Conservation (phyloP, 2,888 invertebrate species). For the Diarsia mendica region DNA sequence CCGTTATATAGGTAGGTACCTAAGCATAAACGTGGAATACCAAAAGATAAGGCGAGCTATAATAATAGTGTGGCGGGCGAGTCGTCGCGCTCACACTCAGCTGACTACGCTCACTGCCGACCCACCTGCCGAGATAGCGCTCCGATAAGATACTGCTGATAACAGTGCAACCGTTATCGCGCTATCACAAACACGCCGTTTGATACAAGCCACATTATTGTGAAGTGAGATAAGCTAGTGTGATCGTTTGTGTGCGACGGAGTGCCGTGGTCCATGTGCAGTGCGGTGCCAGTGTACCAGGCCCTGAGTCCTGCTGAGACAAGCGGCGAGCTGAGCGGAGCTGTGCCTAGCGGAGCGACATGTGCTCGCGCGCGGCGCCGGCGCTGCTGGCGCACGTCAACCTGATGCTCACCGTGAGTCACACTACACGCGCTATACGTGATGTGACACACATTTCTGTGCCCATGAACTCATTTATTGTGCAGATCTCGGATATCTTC, state of each 20-base stretch:
- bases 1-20: neutral
- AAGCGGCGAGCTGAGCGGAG: slow-evolving; percentile 1
- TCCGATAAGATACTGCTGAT: slow-evolving; percentile 45
- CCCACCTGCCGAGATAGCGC: slow-evolving; percentile 39
- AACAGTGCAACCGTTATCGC: slow-evolving; percentile 36
- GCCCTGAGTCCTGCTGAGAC: neutral
- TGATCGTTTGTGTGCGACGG: neutral
- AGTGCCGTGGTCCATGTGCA: neutral
- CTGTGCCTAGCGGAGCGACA: slow-evolving; percentile 23
- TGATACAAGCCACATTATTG: slow-evolving; percentile 23
- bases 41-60: slow-evolving; percentile 24
- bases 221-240: slow-evolving; percentile 8
- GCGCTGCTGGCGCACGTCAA: slow-evolving; percentile 79
- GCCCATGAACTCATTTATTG: neutral
- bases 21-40: slow-evolving; percentile 13
- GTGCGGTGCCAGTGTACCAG: neutral
- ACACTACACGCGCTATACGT: neutral
- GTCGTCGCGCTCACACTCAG: neutral
- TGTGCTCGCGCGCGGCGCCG: slow-evolving; percentile 70
- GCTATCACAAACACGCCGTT: slow-evolving; percentile 34
- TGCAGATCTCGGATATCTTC: neutral
- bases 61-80: neutral
- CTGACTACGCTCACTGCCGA: slow-evolving; percentile 12
- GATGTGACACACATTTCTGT: neutral
- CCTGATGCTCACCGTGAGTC: slow-evolving; percentile 80